Evolutionary conservation across 2,113 vertebrate genomes (phyloP).

Genomic region (Lethenteron camtschaticum): DNA sequence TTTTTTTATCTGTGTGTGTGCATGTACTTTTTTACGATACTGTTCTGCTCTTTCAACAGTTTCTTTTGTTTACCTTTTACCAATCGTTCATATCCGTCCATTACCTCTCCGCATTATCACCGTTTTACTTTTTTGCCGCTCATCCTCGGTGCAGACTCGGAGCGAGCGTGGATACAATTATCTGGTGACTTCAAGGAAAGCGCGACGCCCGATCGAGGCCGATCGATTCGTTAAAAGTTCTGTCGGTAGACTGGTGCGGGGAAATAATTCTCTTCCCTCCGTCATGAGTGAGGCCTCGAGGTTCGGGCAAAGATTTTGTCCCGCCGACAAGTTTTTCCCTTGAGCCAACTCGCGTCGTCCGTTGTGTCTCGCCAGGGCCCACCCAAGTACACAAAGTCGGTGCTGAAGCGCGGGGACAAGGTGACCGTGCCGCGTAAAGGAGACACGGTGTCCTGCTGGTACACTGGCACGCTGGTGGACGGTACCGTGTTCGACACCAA

Average conservation of each 20-base stretch:
- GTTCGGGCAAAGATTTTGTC: background rate
- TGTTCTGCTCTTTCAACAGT: too few species aligned
- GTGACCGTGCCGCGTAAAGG: slow-evolving; percentile 80
- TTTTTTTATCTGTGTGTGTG: too few species aligned
- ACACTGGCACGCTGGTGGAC: slow-evolving; percentile 63
- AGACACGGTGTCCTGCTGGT: slow-evolving; percentile 82
- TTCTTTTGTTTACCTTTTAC: too few species aligned
- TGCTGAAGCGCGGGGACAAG: slow-evolving; percentile 83
- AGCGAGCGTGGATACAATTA: too few species aligned
- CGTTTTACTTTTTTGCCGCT: too few species aligned
- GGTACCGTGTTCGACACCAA: slow-evolving; percentile 90
- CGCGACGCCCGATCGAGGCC: background rate
- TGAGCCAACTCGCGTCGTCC: background rate
- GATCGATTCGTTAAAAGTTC: background rate
- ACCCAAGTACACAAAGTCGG: slow-evolving; percentile 55
- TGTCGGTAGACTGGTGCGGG: background rate
- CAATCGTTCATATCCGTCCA: too few species aligned
- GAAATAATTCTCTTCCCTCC: background rate
- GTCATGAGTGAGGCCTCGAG: background rate
- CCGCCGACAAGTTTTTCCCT: background rate
- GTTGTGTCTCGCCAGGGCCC: slow-evolving; percentile 33
- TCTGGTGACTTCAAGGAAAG: background rate
- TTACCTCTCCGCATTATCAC: too few species aligned
- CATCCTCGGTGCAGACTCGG: too few species aligned
- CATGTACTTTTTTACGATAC: too few species aligned